A percentile compares a stretch with the other conserved stretches of the same genome.
These are phyloP conservation scores for Callinectes sapidus DNA, from an alignment of 2,888 invertebrate species.

Conservation along the genomic window DNA sequence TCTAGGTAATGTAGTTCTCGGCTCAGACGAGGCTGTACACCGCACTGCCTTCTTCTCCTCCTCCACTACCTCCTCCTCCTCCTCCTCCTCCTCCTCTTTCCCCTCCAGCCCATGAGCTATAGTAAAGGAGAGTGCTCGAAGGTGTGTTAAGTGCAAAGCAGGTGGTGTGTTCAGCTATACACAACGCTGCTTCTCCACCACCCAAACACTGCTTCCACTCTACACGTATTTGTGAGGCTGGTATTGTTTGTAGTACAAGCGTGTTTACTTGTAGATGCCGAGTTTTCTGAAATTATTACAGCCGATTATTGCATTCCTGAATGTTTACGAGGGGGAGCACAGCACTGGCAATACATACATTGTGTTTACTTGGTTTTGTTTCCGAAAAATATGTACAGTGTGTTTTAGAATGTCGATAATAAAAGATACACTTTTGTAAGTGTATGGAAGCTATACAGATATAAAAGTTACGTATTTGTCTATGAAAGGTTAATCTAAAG, in stretches of 20 bases:
- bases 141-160: not conserved
- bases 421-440: not conserved
- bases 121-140: not conserved
- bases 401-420: not conserved
- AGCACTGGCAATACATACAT: not conserved
- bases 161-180: conserved; percentile 8
- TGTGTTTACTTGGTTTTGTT: not conserved
- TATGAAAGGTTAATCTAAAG: not conserved
- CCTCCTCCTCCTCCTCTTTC: not conserved
- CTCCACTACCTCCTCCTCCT: not conserved
- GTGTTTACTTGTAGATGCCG: not conserved
- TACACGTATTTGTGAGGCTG: conserved; percentile 8
- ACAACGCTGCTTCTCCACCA: not conserved
- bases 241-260: not conserved
- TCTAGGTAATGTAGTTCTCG: conserved; percentile 48
- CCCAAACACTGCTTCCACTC: not conserved
- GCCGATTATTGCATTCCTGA: not conserved
- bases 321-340: not conserved
- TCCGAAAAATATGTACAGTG: not conserved
- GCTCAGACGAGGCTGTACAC: conserved; percentile 28
- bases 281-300: not conserved
- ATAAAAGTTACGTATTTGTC: not conserved
- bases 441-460: not conserved
- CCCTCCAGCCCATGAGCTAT: not conserved
- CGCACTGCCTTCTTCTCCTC: not conserved